Base-by-base conservation (phyloP, 2,888 invertebrate genomes). In the Orthosia gracilis region DNA sequence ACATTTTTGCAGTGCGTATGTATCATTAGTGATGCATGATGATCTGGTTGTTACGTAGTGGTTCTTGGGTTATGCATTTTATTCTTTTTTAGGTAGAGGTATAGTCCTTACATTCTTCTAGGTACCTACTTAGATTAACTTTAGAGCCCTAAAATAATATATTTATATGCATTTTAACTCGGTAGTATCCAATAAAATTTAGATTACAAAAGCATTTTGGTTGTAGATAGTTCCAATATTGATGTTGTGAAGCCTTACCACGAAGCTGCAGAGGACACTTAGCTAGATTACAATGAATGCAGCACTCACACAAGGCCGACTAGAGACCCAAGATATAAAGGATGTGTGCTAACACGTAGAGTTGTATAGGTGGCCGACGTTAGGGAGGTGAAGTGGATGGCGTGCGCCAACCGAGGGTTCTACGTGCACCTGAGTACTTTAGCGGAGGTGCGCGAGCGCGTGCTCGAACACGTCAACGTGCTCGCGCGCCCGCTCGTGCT, bases 361-460 rank as follows among this genome's bases (percentile, higher is more conserved):
- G 64, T 78, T 73, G 76, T 81, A 62, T 79, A 90, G 96, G 98
- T 98, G 76, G 98, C 99, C 50, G 99, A 99, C 94, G 98, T 98
- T 66, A 97, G 98, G 84, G 99, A 99, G 92, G 98, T 99, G 82
- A 98, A 98, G 91, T 99, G 99, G 98, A 99, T 99, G 99, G 99
- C 99, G 66, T 99, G 99, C 94, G 98, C 98, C 40, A 99, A 99
- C 94, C 98, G 98, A 94, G 99, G 99, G 17, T 99, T 98, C 94
- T 99, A 98, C 96, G 99, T 99, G 31, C 99, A 99, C 92, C 97
- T 99, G 68, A 99, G 99, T 85, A 99, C 99, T 49, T 97, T 99
- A 91, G 99, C 99, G 0, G 99, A 99, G 96, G 99, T 99, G 55
- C 98, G 99, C 73, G 99, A 99, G 96, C 98, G 99, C 96, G 99